Conservation (phyloP, 1,140 invertebrate genomes). For the Dendrolimus kikuchii region DNA sequence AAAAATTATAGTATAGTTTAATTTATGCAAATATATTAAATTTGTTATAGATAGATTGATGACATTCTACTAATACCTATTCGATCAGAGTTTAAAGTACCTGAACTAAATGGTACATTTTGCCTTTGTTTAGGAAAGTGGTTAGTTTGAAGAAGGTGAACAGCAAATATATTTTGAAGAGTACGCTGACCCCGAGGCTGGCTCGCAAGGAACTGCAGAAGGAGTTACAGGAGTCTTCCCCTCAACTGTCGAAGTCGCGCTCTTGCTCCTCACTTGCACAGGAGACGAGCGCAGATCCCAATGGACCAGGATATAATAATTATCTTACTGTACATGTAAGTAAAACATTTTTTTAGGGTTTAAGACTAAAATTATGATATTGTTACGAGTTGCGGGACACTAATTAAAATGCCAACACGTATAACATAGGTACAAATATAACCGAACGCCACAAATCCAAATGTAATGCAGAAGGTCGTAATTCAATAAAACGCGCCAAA, state of each 20-base stretch:
- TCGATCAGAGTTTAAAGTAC: too few species aligned
- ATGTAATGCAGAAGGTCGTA: too few species aligned
- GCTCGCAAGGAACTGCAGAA: conserved; percentile 80
- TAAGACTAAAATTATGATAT: neutral
- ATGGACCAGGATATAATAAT: conserved; percentile 73
- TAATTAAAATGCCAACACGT: too few species aligned
- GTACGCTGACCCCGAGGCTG: conserved; percentile 83
- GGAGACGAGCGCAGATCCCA: conserved; percentile 63
- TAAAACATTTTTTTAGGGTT: conserved; percentile 13
- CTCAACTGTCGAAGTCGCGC: conserved; percentile 76
- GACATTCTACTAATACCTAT: too few species aligned
- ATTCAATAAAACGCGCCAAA: too few species aligned
- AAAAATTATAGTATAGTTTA: too few species aligned
- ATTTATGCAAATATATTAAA: too few species aligned
- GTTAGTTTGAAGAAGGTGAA: conserved; percentile 88
- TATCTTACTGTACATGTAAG: conserved; percentile 83
- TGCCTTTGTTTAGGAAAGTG: conserved; percentile 76
- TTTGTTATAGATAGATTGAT: neutral
- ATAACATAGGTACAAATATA: too few species aligned
- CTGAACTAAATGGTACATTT: neutral
- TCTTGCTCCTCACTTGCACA: conserved; percentile 81
- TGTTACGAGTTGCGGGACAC: too few species aligned
- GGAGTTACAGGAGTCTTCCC: conserved; percentile 66
- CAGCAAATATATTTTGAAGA: conserved; percentile 87
- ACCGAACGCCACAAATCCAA: too few species aligned